Evolutionary conservation across 2,888 invertebrate species (phyloP).

Genomic region (Pimpla rufipes): DNA sequence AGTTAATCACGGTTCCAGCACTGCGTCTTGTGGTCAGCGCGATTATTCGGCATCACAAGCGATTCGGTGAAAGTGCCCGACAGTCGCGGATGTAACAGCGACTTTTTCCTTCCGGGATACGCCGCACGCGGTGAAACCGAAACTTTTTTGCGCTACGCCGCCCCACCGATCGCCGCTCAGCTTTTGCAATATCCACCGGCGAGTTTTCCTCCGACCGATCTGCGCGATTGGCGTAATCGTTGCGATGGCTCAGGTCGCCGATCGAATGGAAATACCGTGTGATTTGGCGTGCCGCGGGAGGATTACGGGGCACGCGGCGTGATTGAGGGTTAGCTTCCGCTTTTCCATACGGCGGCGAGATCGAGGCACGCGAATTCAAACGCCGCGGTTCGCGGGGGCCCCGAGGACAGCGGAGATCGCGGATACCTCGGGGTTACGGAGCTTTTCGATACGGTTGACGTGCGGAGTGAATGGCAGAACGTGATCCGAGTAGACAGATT

Average conservation of each 20-base stretch:
- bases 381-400: slow-evolving; percentile 18
- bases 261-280: slow-evolving; percentile 23
- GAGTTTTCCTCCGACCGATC: slow-evolving; percentile 1
- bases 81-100: slow-evolving; percentile 53
- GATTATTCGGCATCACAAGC: slow-evolving; percentile 52
- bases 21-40: slow-evolving; percentile 32
- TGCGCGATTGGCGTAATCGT: not conserved
- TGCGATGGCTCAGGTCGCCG: slow-evolving; percentile 15
- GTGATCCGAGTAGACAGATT: slow-evolving; percentile 59
- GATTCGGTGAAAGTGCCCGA: slow-evolving; percentile 63
- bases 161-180: slow-evolving; percentile 7
- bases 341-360: slow-evolving; percentile 22
- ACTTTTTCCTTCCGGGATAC: slow-evolving; percentile 58
- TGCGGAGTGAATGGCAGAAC: slow-evolving; percentile 53
- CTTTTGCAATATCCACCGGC: not conserved
- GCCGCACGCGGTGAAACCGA: slow-evolving; percentile 17
- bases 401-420: slow-evolving; percentile 10
- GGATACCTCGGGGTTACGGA: not conserved
- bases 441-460: slow-evolving; percentile 38
- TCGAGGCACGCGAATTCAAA: slow-evolving; percentile 46
- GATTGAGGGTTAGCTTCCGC: slow-evolving; percentile 41
- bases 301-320: not conserved
- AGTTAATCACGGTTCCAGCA: slow-evolving; percentile 16
- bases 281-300: slow-evolving; percentile 14
- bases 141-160: slow-evolving; percentile 17